phyloP scores from a whole-genome alignment of 1,140 invertebrate genomes.

The Procambarus virginalis region DNA sequence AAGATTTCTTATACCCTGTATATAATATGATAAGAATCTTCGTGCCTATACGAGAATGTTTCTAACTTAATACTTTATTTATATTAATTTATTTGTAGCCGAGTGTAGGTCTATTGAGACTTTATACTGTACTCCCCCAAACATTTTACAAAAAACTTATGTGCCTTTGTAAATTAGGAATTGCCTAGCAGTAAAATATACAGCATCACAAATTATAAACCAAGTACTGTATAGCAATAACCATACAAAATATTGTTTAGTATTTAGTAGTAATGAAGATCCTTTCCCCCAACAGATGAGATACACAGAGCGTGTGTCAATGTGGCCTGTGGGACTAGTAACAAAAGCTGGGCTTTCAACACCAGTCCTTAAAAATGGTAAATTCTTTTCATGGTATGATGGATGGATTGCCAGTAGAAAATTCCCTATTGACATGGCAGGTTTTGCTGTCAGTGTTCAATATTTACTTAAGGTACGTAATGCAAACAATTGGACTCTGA shows the following conservation, averaged over 20 bases:
- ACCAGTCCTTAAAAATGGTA: constrained; percentile 81
- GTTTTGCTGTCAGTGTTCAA: constrained; percentile 82
- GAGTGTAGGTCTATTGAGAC: no score
- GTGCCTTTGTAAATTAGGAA: no score
- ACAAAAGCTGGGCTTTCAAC: constrained; percentile 83
- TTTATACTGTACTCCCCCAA: background rate
- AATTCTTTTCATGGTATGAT: constrained; percentile 86
- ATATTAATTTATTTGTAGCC: background rate
- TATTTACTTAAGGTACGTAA: constrained; percentile 74
- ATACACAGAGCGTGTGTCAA: constrained; percentile 86
- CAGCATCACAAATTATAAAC: background rate
- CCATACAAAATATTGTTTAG: background rate
- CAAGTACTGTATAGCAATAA: background rate
- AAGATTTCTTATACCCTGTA: no score
- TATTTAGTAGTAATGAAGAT: no score
- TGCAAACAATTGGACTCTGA: no score
- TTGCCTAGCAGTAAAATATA: no score
- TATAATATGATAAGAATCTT: no score
- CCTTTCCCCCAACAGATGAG: constrained; percentile 80
- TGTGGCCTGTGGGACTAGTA: constrained; percentile 91
- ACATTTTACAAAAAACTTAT: background rate
- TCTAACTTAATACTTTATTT: background rate
- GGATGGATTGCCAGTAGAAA: constrained; percentile 87
- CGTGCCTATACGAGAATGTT: no score
- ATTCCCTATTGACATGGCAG: constrained; percentile 96